Percentiles rank a stretch among this genome's conserved stretches.
These are phyloP conservation scores for Periplaneta americana DNA, from an alignment of 1,140 invertebrate species.

Conservation along the genomic window DNA sequence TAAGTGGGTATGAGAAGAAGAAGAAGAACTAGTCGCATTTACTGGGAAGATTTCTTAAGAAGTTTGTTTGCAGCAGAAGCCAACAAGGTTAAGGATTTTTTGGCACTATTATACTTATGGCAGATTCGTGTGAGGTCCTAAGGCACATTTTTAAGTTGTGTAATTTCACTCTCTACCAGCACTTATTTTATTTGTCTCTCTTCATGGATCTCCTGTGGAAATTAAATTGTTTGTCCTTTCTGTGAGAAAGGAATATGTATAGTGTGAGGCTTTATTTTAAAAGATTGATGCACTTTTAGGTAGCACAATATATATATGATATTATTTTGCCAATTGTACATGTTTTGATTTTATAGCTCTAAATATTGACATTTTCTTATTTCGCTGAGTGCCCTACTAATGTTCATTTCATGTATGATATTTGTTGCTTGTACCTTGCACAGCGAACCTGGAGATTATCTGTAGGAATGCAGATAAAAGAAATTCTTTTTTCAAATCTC, in stretches of 20 bases:
- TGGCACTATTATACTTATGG: not conserved
- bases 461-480: not conserved
- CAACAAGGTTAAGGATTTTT: not conserved
- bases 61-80: not conserved
- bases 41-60: not conserved
- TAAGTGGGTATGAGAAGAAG: not conserved
- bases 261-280: not conserved
- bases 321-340: not conserved
- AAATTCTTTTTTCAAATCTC: not conserved
- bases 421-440: not conserved
- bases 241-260: not conserved
- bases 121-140: not conserved
- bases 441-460: not conserved
- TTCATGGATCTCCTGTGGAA: not conserved
- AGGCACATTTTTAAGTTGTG: not conserved
- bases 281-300: not conserved
- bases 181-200: not conserved
- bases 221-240: not conserved
- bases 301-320: not conserved
- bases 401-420: not conserved
- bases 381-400: not conserved
- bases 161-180: not conserved
- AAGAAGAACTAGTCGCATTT: too few species aligned
- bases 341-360: not conserved
- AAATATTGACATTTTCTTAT: not conserved